phyloP scores from a whole-genome alignment of 2,888 invertebrate species.

The Oxyscelio sp. region DNA sequence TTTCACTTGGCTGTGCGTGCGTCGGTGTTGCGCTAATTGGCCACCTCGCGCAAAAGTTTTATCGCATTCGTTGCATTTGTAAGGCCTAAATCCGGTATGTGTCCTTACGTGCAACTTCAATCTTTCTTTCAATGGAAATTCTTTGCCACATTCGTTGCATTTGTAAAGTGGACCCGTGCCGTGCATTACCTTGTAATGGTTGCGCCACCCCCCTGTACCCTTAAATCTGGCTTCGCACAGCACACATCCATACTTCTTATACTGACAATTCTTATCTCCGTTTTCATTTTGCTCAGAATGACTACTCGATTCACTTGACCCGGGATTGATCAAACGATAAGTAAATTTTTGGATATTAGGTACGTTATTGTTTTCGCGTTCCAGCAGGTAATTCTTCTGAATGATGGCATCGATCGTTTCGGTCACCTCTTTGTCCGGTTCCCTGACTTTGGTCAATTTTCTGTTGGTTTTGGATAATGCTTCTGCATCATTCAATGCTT shows the following conservation, averaged over 20 bases:
- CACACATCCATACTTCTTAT: conserved; percentile 84
- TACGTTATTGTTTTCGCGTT: conserved; percentile 84
- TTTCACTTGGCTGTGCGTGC: conserved; percentile 93
- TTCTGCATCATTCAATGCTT: neutral
- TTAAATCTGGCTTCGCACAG: conserved; percentile 85
- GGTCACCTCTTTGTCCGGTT: conserved; percentile 74
- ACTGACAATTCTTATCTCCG: conserved; percentile 32
- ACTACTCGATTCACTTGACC: conserved; percentile 29
- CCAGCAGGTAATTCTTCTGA: conserved; percentile 81
- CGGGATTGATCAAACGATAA: conserved; percentile 47
- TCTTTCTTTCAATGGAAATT: conserved; percentile 93
- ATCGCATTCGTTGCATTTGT: conserved; percentile 91
- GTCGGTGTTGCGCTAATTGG: conserved; percentile 93
- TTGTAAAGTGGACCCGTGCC: conserved; percentile 89
- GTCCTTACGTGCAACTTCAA: conserved; percentile 92
- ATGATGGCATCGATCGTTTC: conserved; percentile 83
- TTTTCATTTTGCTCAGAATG: conserved; percentile 9
- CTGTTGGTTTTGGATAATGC: neutral
- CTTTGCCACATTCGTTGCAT: conserved; percentile 93
- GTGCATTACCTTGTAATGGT: conserved; percentile 87
- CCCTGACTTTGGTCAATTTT: conserved; percentile 8
- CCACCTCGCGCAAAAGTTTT: conserved; percentile 93
- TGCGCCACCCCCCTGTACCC: conserved; percentile 86
- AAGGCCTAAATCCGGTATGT: conserved; percentile 93
- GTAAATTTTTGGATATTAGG: conserved; percentile 48